Evolutionary conservation across 1,140 invertebrate genomes (phyloP), one percentile per base, ranked within the genome.

Genomic region (Heliothis virescens): DNA sequence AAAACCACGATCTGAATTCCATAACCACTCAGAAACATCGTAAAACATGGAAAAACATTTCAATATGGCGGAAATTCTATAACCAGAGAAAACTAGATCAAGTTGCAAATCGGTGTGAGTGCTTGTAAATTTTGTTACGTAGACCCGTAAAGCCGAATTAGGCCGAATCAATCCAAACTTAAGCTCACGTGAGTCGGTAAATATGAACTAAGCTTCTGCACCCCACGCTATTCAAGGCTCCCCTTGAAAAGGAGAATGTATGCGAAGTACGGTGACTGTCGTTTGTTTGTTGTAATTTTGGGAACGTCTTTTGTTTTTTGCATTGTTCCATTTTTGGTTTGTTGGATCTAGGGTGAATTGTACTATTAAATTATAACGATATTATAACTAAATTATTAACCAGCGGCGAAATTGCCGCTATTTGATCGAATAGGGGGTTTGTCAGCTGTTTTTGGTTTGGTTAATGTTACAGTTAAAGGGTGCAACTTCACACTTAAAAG

Each of bases 101-200:
- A 26, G 26, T 57, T 72, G 69, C 50, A 72, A 72, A 72, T 72
- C 69, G 69, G 57, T 12, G 52, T n/a, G 69, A 72, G 69, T 72
- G 69, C 69, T 29, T 72, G 69, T 72, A 72, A 72, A 72, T 72
- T 72, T 72, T n/a, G 69, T 72, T 57, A 72, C 52, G 13, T 13
- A 16, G 69, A 16, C 29, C 18, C 52, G 48, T 72, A 72, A 72
- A 72, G 69, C 52, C 52, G 69, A 72, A 72, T 72, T 55, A 55
- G 69, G 69, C 69, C 69, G 69, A 72, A 72, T 72, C 69, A 72
- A 41, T 72, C 69, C 69, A 21, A 57, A 55, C 3, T 21, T 26
- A 26, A 21, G 26, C 69, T 29, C 69, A 72, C 69, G 69, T 72
- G n/a, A 26, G 7, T 26, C 52, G 52, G 69, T 34, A 57, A 55